Conservation (phyloP, 2,888 invertebrate species). For the Eupithecia abbreviata region DNA sequence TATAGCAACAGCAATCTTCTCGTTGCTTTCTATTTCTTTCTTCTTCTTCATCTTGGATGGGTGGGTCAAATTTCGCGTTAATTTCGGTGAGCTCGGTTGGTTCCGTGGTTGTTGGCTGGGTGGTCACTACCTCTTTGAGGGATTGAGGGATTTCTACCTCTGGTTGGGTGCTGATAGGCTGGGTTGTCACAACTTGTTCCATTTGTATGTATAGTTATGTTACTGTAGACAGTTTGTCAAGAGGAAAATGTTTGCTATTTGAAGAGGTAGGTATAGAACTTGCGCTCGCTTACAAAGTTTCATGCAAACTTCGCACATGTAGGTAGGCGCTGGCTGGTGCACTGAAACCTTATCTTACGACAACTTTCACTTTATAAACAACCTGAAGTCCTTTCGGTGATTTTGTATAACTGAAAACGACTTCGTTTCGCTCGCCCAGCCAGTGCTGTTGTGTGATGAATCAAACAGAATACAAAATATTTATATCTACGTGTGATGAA, state of each 20-base stretch:
- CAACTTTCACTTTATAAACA: not conserved
- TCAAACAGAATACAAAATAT: no score
- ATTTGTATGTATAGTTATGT: not conserved
- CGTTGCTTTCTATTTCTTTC: not conserved
- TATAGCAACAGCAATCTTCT: conserved; percentile 4
- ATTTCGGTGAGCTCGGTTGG: not conserved
- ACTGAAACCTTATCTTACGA: not conserved
- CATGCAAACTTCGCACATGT: not conserved
- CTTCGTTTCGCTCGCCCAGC: no score
- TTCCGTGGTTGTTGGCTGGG: not conserved
- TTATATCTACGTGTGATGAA: no score
- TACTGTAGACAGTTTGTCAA: not conserved
- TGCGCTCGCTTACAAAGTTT: not conserved
- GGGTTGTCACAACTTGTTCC: conserved; percentile 15
- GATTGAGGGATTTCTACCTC: not conserved
- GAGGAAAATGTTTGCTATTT: not conserved
- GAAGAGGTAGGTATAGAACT: not conserved
- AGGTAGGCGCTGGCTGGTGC: not conserved
- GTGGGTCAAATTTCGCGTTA: not conserved
- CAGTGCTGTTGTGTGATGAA: no score
- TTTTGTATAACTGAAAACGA: no score
- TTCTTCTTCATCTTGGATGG: not conserved
- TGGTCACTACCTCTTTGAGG: not conserved
- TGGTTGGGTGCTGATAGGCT: not conserved
- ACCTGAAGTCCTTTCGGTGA: no score